A percentile compares a stretch with the other conserved stretches of the same genome.
Evolutionary conservation across 1,140 invertebrate genomes (phyloP).

Genomic region (Drosophila chauvacae): DNA sequence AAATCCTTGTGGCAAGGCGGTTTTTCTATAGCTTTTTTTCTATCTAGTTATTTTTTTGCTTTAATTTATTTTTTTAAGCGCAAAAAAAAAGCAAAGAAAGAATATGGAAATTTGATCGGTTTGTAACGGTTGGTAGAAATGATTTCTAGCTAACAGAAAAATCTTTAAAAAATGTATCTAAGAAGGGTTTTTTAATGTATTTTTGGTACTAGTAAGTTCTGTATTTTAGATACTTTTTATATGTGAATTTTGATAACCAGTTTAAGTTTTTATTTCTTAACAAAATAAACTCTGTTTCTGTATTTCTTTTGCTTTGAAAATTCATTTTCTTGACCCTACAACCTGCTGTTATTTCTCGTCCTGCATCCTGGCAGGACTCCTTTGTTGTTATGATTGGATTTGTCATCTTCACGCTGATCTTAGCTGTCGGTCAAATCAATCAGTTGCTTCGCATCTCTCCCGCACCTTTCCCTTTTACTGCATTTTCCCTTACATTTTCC

Average conservation of each 20-base stretch:
- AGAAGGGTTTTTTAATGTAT: not conserved
- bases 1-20: constrained; percentile 51
- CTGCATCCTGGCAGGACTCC: constrained; percentile 10
- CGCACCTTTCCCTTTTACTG: not conserved
- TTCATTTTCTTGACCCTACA: constrained; percentile 21
- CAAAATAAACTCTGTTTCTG: not conserved
- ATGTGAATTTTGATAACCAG: not conserved
- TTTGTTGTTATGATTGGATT: constrained; percentile 60
- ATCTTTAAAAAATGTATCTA: not conserved
- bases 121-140: constrained; percentile 20
- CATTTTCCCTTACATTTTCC: constrained; percentile 1
- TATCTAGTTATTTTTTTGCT: not conserved
- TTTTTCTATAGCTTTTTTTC: not conserved
- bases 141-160: not conserved
- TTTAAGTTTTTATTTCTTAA: not conserved
- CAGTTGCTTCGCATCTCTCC: constrained; percentile 12
- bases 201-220: not conserved
- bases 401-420: constrained; percentile 54
- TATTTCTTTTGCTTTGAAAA: not conserved
- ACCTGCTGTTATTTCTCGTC: constrained; percentile 15
- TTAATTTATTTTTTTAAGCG: constrained; percentile 2
- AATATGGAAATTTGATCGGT: constrained; percentile 56
- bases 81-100: constrained; percentile 24
- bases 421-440: constrained; percentile 50
- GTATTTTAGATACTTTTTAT: not conserved